Percentiles rank a stretch among this genome's conserved stretches.
Conservation (phyloP, 2,113 vertebrate genomes). For the Malurus melanocephalus region DNA sequence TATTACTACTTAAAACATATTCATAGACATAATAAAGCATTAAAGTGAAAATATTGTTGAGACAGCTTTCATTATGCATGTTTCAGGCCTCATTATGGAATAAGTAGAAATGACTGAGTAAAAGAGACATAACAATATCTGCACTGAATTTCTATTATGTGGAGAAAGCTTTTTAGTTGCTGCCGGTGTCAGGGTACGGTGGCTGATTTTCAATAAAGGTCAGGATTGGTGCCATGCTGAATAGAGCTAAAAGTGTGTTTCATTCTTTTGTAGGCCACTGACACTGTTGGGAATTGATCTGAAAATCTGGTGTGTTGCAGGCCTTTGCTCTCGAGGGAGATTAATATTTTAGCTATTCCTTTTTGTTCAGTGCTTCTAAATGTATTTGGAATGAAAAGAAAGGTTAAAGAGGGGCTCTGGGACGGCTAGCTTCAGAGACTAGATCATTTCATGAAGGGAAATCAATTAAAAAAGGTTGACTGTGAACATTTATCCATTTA, state of each 20-base stretch:
- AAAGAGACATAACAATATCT: constrained; percentile 82
- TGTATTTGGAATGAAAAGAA: constrained; percentile 85
- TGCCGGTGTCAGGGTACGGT: constrained; percentile 74
- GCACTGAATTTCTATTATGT: constrained; percentile 90
- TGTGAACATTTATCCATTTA: constrained; percentile 98
- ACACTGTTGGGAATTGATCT: constrained; percentile 85
- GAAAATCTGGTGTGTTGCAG: constrained; percentile 79
- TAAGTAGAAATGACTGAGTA: constrained; percentile 90
- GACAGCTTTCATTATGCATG: constrained; percentile 94
- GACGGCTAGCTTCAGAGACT: constrained; percentile 86
- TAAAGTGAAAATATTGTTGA: constrained; percentile 93
- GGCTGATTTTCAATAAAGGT: constrained; percentile 82
- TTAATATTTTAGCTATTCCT: constrained; percentile 87
- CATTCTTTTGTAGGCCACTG: constrained; percentile 79
- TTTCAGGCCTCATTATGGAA: constrained; percentile 86
- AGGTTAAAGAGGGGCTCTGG: constrained; percentile 87
- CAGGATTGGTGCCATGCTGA: constrained; percentile 76
- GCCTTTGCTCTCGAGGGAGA: constrained; percentile 83
- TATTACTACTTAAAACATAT: constrained; percentile 83
- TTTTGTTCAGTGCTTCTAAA: constrained; percentile 81
- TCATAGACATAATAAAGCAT: constrained; percentile 90
- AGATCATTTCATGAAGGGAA: constrained; percentile 97
- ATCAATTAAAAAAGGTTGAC: constrained; percentile 98
- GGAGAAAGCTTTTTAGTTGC: constrained; percentile 70
- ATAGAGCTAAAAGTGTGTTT: constrained; percentile 79